Base-by-base conservation (phyloP, 2,888 invertebrate genomes). In the Cryptus viduatorius region DNA sequence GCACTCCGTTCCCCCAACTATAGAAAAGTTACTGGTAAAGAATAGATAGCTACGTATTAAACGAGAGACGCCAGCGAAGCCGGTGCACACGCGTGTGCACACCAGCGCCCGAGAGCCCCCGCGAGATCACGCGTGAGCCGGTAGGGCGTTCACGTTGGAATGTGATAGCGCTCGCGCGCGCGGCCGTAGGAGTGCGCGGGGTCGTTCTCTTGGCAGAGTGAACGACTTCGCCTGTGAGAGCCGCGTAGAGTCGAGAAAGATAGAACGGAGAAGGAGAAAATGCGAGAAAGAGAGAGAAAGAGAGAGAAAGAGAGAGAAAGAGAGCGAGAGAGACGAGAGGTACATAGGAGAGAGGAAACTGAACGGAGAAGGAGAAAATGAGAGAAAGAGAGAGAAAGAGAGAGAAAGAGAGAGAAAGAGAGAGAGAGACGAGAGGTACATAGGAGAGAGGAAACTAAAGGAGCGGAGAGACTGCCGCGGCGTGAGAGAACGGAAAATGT, bases 121-220 rank as follows among this genome's bases (percentile, higher is more conserved):
- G 37, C 37, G 37, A 4, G 37, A 37, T 1, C 37, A 37, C 37
- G 37, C 37, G 37, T 48, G 48, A 59, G 56, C 53, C 59, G 31
- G 16, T 68, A 44, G 81, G 24, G 69, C 14, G 48, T 31, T 24
- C 68, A 67, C 77, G 46, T 78, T 67, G 82, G 82, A 82, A 82
- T 82, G 82, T 53, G 81, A 71, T 69, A 81, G 68, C 68, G 59
- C 71, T 10, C 42, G 73, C 68, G 65, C 59, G n/a, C 10, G 48
- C 48, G 46, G 10, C 48, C 48, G 48, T 48, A 48, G 48, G 48
- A 48, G 48, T 48, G 48, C 48, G 12, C n/a, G 14, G 46, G 37
- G 48, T 73, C 56, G 67, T 44, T 37, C 37, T 72, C 68, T 69
- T 83, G 78, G 64, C 76, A 77, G 77, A 77, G 72, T 73, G 77